Conservation (phyloP, 2,113 vertebrate genomes). For the Hemichromis elongatus region DNA sequence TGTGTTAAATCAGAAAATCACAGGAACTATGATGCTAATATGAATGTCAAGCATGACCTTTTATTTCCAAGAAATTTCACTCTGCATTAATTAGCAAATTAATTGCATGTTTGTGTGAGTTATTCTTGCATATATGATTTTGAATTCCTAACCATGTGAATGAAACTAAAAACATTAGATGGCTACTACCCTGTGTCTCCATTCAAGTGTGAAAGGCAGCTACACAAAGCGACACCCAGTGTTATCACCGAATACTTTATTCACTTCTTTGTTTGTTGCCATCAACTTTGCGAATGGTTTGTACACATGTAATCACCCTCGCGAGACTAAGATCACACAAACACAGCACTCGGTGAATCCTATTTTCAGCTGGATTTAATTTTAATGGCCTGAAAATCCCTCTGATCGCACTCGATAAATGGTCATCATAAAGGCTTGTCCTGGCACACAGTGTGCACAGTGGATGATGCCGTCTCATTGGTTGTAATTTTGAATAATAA, state of each 20-base stretch:
- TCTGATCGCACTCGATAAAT: constrained; percentile 19
- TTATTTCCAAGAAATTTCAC: background rate
- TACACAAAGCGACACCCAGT: background rate
- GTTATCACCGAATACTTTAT: background rate
- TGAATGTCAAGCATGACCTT: background rate
- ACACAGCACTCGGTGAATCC: background rate
- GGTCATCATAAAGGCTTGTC: background rate
- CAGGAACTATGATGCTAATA: background rate
- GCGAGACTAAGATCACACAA: background rate
- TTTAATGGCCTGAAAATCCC: constrained; percentile 35
- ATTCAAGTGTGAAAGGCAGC: background rate
- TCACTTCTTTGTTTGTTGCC: background rate
- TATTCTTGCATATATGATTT: background rate
- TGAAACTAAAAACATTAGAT: background rate
- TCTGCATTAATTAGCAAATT: background rate
- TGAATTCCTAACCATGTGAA: background rate
- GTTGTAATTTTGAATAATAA: constrained; percentile 11
- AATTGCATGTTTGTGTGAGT: background rate
- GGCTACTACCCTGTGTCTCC: background rate
- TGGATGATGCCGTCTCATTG: background rate
- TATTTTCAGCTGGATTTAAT: background rate
- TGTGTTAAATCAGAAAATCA: background rate
- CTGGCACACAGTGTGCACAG: background rate
- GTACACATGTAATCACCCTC: background rate
- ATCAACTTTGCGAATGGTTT: background rate